Evolutionary conservation across 2,113 vertebrate genomes (phyloP).

Genomic region (Rousettus leschenaultii): DNA sequence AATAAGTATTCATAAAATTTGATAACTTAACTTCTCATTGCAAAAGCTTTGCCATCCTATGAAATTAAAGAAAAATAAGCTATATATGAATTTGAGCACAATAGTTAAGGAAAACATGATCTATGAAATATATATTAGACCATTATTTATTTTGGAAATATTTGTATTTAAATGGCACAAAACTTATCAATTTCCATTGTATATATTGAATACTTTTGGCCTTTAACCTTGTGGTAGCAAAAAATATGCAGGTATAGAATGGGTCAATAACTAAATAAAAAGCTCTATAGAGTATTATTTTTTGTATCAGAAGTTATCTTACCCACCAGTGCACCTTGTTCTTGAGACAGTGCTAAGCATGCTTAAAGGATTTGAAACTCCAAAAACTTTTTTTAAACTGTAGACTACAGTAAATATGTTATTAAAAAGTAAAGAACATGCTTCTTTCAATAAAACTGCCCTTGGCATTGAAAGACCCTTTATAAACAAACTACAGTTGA

Average conservation of each 20-base stretch:
- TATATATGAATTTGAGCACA: not conserved
- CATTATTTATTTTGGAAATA: not conserved
- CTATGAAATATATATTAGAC: not conserved
- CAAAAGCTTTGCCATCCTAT: not conserved
- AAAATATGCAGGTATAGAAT: not conserved
- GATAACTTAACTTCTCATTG: not conserved
- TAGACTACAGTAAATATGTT: slow-evolving; percentile 62
- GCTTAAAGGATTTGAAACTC: slow-evolving; percentile 71
- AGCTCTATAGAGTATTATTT: slow-evolving; percentile 49
- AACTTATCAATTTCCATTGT: not conserved
- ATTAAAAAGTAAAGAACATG: slow-evolving; percentile 53
- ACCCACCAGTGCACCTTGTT: slow-evolving; percentile 46
- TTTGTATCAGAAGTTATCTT: slow-evolving; percentile 58
- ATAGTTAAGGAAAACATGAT: not conserved
- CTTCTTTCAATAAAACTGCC: slow-evolving; percentile 53
- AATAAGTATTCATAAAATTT: not conserved
- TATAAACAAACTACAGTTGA: slow-evolving; percentile 6
- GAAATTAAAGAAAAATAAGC: not conserved
- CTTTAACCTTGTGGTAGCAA: slow-evolving; percentile 31
- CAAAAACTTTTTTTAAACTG: slow-evolving; percentile 61
- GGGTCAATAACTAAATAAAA: slow-evolving; percentile 53
- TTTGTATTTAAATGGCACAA: not conserved
- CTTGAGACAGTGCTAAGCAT: slow-evolving; percentile 53
- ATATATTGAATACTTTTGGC: not conserved
- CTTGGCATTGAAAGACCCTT: slow-evolving; percentile 48